These are phyloP conservation scores for Uloborus diversus DNA, from an alignment of 1,140 invertebrate species.

Conservation along the genomic window DNA sequence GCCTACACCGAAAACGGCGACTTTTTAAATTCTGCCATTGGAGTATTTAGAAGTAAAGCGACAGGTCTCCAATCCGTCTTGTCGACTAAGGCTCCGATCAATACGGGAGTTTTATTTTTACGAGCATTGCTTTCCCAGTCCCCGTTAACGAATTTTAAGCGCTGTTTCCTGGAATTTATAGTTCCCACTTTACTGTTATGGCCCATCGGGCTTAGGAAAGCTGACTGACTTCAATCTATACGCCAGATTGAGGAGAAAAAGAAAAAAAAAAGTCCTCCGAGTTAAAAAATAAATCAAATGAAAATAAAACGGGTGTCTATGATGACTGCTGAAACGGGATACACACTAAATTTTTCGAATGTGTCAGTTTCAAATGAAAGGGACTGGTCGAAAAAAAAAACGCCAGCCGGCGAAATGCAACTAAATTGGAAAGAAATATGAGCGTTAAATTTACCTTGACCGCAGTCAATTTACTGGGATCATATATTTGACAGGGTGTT, in stretches of 20 bases:
- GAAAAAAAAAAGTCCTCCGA: slow-evolving; percentile 1
- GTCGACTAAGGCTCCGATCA: slow-evolving; percentile 28
- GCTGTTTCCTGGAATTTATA: slow-evolving; percentile 50
- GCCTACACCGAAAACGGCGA: too few species aligned
- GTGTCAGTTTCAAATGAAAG: slow-evolving; percentile 27
- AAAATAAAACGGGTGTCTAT: slow-evolving; percentile 28
- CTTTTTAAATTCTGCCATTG: neutral
- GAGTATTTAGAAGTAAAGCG: slow-evolving; percentile 33
- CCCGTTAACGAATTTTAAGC: slow-evolving; percentile 51
- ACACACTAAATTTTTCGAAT: slow-evolving; percentile 41
- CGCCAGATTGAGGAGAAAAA: slow-evolving; percentile 12
- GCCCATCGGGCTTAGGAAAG: slow-evolving; percentile 35
- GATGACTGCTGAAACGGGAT: slow-evolving; percentile 29
- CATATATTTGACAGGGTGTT: slow-evolving; percentile 33
- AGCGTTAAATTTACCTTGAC: slow-evolving; percentile 38
- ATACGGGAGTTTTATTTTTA: slow-evolving; percentile 51
- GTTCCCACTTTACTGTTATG: slow-evolving; percentile 53
- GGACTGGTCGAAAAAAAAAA: slow-evolving; percentile 22
- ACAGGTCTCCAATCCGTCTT: slow-evolving; percentile 34
- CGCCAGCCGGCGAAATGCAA: slow-evolving; percentile 9
- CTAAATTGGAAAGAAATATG: slow-evolving; percentile 22
- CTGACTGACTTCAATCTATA: slow-evolving; percentile 24
- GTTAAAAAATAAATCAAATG: slow-evolving; percentile 36
- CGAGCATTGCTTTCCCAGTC: slow-evolving; percentile 31
- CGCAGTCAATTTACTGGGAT: slow-evolving; percentile 38